Conservation (phyloP, 2,888 invertebrate species). For the Rhaphigaster nebulosa region DNA sequence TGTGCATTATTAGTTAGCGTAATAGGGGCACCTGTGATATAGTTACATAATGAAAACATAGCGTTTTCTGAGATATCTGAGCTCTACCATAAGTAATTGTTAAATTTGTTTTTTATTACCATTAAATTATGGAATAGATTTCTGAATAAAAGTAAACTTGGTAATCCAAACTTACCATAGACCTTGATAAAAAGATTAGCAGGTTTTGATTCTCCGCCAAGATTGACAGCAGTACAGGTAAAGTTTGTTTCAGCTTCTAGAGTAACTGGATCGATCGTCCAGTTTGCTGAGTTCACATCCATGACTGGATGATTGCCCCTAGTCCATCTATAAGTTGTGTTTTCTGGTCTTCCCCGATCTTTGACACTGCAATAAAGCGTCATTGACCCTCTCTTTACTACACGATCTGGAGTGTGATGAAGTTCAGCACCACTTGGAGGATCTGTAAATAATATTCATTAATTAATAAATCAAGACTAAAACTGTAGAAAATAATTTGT, state of each 20-base stretch:
- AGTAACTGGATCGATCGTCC: conserved; percentile 86
- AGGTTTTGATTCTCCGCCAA: conserved; percentile 83
- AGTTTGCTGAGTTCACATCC: conserved; percentile 82
- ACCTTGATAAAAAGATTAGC: conserved; percentile 80
- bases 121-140: neutral
- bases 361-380: conserved; percentile 87
- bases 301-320: conserved; percentile 82
- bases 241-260: conserved; percentile 90
- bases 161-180: conserved; percentile 72
- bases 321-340: conserved; percentile 75
- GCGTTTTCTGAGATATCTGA: neutral
- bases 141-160: neutral
- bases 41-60: too few species aligned
- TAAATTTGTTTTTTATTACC: conserved; percentile 65
- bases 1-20: too few species aligned
- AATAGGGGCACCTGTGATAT: too few species aligned
- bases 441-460: conserved; percentile 75
- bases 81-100: conserved; percentile 42
- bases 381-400: conserved; percentile 86
- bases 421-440: conserved; percentile 88
- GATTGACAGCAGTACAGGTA: conserved; percentile 88
- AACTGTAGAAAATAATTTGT: conserved; percentile 8
- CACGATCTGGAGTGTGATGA: conserved; percentile 80
- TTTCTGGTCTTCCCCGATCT: conserved; percentile 83
- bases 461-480: conserved; percentile 66